These are phyloP conservation scores for Drosophila ezoana DNA, from an alignment of 2,888 invertebrate species.

Conservation along the genomic window DNA sequence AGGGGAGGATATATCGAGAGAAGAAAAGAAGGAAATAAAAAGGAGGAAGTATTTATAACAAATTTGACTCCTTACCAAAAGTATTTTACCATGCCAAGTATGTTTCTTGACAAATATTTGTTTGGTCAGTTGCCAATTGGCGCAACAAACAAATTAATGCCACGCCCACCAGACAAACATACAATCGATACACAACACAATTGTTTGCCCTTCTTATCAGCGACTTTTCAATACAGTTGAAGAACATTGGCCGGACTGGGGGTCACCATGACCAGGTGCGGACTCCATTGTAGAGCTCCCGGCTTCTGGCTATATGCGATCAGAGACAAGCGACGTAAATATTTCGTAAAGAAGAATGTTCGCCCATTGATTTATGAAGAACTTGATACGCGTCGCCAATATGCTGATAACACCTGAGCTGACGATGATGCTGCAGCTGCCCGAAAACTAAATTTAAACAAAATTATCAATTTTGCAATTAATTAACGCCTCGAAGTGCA, in stretches of 20 bases:
- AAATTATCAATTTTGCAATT: conserved; percentile 51
- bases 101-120: too few species aligned
- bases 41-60: too few species aligned
- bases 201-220: conserved; percentile 36
- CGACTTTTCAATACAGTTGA: background rate
- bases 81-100: too few species aligned
- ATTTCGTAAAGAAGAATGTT: background rate
- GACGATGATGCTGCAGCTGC: conserved; percentile 29
- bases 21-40: too few species aligned
- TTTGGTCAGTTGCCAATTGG: too few species aligned
- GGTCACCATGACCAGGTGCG: conserved; percentile 21
- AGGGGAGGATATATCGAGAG: too few species aligned
- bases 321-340: conserved; percentile 10
- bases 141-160: background rate
- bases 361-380: conserved; percentile 42
- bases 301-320: background rate
- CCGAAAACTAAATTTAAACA: conserved; percentile 49
- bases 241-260: conserved; percentile 13
- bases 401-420: conserved; percentile 50
- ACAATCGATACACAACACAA: background rate
- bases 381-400: conserved; percentile 19
- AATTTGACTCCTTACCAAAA: too few species aligned
- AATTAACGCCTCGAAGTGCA: conserved; percentile 31
- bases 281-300: background rate
- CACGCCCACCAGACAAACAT: conserved; percentile 3